Percentiles rank a stretch among this genome's conserved stretches.
These are phyloP conservation scores for Megatriorchis doriae DNA, from an alignment of 2,113 vertebrate genomes.

Conservation along the genomic window DNA sequence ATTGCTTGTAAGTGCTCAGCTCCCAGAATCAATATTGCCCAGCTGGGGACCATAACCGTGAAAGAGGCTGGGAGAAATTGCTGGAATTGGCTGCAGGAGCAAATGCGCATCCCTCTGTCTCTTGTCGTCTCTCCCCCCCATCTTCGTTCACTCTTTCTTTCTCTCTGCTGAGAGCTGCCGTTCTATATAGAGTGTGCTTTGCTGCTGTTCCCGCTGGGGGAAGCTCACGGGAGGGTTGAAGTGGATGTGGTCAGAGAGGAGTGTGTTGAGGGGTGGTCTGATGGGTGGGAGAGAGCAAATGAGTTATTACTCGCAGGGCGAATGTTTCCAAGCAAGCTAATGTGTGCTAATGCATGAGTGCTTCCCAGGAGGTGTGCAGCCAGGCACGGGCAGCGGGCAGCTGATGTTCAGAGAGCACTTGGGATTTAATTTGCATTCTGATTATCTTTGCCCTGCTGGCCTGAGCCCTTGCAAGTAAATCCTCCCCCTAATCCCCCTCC, in stretches of 20 bases:
- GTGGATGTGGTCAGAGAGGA: not conserved
- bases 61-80: not conserved
- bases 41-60: not conserved
- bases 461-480: constrained; percentile 48
- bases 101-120: not conserved
- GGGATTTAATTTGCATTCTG: constrained; percentile 45
- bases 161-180: not conserved
- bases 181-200: fast-evolving
- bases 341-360: constrained; percentile 9
- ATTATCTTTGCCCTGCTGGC: constrained; percentile 53
- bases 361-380: constrained; percentile 31
- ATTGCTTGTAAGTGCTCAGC: not conserved
- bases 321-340: constrained; percentile 6
- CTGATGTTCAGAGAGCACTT: not conserved
- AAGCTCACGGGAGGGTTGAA: not conserved
- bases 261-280: not conserved
- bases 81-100: not conserved
- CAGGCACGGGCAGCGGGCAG: constrained; percentile 1
- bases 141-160: not conserved
- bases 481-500: constrained; percentile 22
- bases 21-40: not conserved
- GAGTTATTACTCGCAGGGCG: not conserved
- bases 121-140: not conserved
- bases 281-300: not conserved
- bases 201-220: not conserved